Conservation (phyloP, 1,140 invertebrate genomes). For the Chrysoperla carnea region DNA sequence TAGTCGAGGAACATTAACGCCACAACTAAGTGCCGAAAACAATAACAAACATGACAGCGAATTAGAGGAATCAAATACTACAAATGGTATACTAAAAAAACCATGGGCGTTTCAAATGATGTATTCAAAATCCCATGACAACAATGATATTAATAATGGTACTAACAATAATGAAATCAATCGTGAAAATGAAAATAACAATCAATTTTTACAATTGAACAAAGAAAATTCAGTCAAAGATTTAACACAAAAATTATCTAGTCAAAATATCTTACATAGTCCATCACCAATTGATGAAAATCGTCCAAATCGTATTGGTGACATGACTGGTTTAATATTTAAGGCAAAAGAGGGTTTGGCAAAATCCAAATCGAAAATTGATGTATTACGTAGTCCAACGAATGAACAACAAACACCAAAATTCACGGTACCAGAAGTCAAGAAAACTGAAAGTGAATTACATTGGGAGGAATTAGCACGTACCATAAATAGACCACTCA, state of each 20-base stretch:
- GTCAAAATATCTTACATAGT: conserved; percentile 40
- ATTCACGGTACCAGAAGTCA: conserved; percentile 40
- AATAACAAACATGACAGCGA: not conserved
- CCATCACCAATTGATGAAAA: conserved; percentile 22
- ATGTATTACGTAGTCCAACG: conserved; percentile 46
- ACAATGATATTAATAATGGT: conserved; percentile 27
- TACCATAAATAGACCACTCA: conserved; percentile 62
- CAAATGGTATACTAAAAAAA: not conserved
- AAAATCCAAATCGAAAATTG: conserved; percentile 62
- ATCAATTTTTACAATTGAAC: conserved; percentile 40
- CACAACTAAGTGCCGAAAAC: not conserved
- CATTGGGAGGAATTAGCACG: conserved; percentile 87
- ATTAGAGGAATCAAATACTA: not conserved
- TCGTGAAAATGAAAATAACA: conserved; percentile 33
- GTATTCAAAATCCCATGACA: conserved; percentile 29
- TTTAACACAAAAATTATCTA: conserved; percentile 66
- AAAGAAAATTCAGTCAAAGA: conserved; percentile 71
- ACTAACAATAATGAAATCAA: conserved; percentile 22
- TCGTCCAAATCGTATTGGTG: conserved; percentile 41
- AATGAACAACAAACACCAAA: conserved; percentile 34
- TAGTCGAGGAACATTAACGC: not conserved
- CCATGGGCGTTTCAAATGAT: conserved; percentile 22
- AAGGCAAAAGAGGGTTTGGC: conserved; percentile 84
- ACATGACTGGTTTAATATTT: conserved; percentile 76
- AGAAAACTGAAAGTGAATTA: conserved; percentile 83